phyloP scores from a whole-genome alignment of 2,113 vertebrate species.

The Ramphastos sulfuratus region DNA sequence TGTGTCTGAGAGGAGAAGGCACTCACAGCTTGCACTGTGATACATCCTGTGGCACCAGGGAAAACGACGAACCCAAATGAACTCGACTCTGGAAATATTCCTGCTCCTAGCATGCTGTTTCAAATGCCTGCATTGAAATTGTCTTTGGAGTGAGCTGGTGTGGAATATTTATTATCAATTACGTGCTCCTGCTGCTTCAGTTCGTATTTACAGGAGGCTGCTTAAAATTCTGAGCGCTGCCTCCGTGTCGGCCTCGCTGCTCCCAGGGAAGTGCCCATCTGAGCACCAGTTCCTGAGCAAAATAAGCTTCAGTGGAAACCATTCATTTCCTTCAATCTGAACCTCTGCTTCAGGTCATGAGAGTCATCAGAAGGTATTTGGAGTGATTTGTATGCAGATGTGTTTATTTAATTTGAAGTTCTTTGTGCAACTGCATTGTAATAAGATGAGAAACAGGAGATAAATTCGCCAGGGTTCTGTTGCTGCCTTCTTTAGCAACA shows the following conservation, averaged over 20 bases:
- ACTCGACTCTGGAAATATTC: background rate
- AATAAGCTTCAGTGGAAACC: conserved; percentile 33
- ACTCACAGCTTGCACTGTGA: background rate
- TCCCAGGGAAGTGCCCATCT: conserved; percentile 8
- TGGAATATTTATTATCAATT: conserved; percentile 22
- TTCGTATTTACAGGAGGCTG: background rate
- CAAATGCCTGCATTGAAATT: background rate
- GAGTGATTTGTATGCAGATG: conserved; percentile 41
- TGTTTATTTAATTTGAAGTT: conserved; percentile 35
- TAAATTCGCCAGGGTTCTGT: background rate
- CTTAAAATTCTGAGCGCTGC: conserved; percentile 14
- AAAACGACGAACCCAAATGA: background rate
- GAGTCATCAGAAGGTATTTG: background rate
- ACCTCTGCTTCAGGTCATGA: background rate
- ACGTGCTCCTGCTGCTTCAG: background rate
- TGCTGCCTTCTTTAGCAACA: background rate
- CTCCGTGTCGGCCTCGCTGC: background rate
- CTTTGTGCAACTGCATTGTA: conserved; percentile 4
- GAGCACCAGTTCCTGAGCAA: conserved; percentile 14
- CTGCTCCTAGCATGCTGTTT: background rate
- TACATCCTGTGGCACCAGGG: background rate
- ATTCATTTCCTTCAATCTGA: conserved; percentile 5
- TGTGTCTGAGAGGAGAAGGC: background rate
- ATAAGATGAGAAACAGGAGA: background rate
- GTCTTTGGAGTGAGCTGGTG: background rate